Evolutionary conservation across 2,888 invertebrate genomes (phyloP).

Genomic region (Drosophila kuntzei): DNA sequence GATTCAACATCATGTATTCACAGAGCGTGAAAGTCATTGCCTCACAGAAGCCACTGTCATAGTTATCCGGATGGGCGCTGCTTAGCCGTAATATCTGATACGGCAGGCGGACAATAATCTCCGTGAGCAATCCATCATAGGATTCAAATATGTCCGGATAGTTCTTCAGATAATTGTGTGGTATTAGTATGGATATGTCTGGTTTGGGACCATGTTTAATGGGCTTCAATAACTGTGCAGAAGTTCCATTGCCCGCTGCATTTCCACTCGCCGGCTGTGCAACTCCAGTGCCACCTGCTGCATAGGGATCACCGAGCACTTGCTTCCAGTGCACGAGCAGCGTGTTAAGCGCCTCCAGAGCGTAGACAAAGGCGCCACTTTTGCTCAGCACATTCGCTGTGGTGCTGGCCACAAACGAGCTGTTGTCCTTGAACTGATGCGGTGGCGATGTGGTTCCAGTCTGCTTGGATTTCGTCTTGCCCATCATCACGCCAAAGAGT

Average conservation of each 20-base stretch:
- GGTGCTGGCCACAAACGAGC: constrained; percentile 88
- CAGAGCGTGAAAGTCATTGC: constrained; percentile 90
- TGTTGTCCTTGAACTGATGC: constrained; percentile 87
- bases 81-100: constrained; percentile 91
- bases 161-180: constrained; percentile 96
- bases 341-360: constrained; percentile 89
- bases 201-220: constrained; percentile 93
- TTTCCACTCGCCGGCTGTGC: constrained; percentile 35
- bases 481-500: constrained; percentile 89
- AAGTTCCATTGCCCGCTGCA: constrained; percentile 38
- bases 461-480: constrained; percentile 85
- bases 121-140: constrained; percentile 97
- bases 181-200: constrained; percentile 98
- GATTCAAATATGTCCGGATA: constrained; percentile 96
- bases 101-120: constrained; percentile 96
- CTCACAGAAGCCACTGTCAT: constrained; percentile 90
- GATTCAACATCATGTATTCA: constrained; percentile 95
- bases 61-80: constrained; percentile 84
- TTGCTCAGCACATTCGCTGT: constrained; percentile 90
- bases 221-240: constrained; percentile 90
- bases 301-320: constrained; percentile 85
- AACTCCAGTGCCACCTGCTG: constrained; percentile 44
- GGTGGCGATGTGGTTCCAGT: constrained; percentile 85
- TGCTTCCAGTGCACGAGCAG: constrained; percentile 92
- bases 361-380: constrained; percentile 90